Percentiles rank a stretch among this genome's conserved stretches.
Evolutionary conservation across 2,797 vertebrate genomes (phyloP).

Genomic region (Lagorchestes hirsutus): DNA sequence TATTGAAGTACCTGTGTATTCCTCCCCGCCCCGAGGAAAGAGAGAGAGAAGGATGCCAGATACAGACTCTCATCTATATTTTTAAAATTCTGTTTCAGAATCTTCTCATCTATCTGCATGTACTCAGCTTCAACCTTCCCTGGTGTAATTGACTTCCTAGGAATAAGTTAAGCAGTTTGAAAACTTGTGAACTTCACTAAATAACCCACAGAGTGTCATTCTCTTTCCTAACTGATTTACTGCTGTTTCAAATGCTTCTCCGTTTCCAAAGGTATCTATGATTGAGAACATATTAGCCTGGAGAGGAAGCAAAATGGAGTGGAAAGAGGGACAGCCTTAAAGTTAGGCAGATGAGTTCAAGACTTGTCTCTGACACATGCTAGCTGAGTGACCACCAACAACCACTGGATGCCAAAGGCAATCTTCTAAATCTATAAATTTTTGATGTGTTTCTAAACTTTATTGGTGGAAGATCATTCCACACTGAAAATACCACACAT

Average conservation of each 20-base stretch:
- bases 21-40: not conserved
- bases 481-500: not conserved
- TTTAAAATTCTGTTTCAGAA: slow-evolving; percentile 59
- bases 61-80: slow-evolving; percentile 7
- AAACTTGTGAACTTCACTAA: slow-evolving; percentile 9
- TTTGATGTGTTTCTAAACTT: not conserved
- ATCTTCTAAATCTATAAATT: not conserved
- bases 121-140: not conserved
- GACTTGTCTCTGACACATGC: not conserved
- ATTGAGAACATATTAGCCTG: not conserved
- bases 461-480: not conserved
- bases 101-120: not conserved
- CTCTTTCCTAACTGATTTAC: not conserved
- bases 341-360: not conserved
- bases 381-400: not conserved
- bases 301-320: not conserved
- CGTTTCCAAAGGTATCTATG: not conserved
- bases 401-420: not conserved
- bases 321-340: not conserved
- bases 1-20: slow-evolving; percentile 2
- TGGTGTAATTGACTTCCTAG: not conserved
- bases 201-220: not conserved
- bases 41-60: slow-evolving; percentile 12
- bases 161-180: not conserved
- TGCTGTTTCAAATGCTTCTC: not conserved